Evolutionary conservation across 2,113 vertebrate species (phyloP), one percentile per base, ranked within the genome.

Genomic region (Acanthisitta chloris): DNA sequence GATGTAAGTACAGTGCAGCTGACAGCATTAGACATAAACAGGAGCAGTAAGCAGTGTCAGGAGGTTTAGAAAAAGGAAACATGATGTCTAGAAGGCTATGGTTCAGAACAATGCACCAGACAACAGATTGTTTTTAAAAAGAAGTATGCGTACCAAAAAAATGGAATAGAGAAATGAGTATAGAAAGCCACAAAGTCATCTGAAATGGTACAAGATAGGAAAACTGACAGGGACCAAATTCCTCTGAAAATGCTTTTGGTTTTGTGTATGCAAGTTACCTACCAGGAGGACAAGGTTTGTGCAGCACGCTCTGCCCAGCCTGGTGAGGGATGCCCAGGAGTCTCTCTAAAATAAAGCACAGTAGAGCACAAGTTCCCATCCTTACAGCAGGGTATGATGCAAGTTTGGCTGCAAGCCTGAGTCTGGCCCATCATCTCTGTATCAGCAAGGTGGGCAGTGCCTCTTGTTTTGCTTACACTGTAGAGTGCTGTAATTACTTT

Each of bases 301-400:
- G 38, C 46, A 71, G 38, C 34, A 70, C 55, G 29, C 26, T 31
- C 21, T 45, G 64, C 36, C 62, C 45, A 72, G 38, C 29, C 25
- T 73, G 25, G 16, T 43, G 21, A 2, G 3, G 38, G 52, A n/a
- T 55, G 24, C 23, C 25, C 78, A 65, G 73, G 45, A 82, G 15
- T 21, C 18, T 67, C 72, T 85, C 38, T 8, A 45, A 52, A 14
- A 17, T 43, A 64, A 81, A 69, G 13, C 14, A 15, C 1, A 3
- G 10, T 21, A 57, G 16, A 70, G 6, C 40, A 66, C 36, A 48
- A 89, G 13, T 46, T 19, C 13, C 54, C 2, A 1, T 49, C n/a
- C 29, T 59, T 77, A 3, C 2, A 1, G 24, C 5, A 3, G 12
- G 9, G 13, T 42, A 29, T 0, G 1, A 45, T 51, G 54, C 38